Evolutionary conservation across 2,888 invertebrate genomes (phyloP).

Genomic region (Sialis lutaria): DNA sequence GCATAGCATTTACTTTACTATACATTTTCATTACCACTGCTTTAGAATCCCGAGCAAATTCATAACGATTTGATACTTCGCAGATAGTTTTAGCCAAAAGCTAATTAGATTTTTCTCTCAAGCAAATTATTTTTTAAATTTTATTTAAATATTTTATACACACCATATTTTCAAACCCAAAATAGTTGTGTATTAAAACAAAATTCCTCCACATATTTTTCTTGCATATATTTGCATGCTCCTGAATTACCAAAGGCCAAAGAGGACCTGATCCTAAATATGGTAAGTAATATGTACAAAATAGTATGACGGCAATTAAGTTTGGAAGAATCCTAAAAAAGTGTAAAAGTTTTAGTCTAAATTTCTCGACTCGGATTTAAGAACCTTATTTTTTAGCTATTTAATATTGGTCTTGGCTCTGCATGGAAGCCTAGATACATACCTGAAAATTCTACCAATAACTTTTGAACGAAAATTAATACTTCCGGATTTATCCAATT

Average conservation of each 20-base stretch:
- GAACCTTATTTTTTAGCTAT: too few relatives aligned
- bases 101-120: too few relatives aligned
- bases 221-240: conserved; percentile 34
- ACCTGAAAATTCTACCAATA: conserved; percentile 37
- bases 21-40: too few relatives aligned
- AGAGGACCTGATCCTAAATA: conserved; percentile 32
- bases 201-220: conserved; percentile 40
- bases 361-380: background rate
- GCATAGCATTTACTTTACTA: too few relatives aligned
- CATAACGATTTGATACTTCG: too few relatives aligned
- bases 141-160: too few relatives aligned
- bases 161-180: conserved; percentile 41
- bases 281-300: conserved; percentile 30
- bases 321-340: conserved; percentile 30
- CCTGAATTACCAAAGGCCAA: conserved; percentile 37
- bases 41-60: too few relatives aligned
- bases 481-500: conserved; percentile 30
- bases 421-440: conserved; percentile 11
- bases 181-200: conserved; percentile 37
- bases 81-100: too few relatives aligned
- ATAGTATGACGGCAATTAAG: conserved; percentile 32
- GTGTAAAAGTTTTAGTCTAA: background rate
- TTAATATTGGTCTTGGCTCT: too few relatives aligned
- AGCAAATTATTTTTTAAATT: too few relatives aligned
- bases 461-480: conserved; percentile 32